Evolutionary conservation across 1,140 invertebrate genomes (phyloP), one percentile per base, ranked within the genome.

Genomic region (Cyclina sinensis): DNA sequence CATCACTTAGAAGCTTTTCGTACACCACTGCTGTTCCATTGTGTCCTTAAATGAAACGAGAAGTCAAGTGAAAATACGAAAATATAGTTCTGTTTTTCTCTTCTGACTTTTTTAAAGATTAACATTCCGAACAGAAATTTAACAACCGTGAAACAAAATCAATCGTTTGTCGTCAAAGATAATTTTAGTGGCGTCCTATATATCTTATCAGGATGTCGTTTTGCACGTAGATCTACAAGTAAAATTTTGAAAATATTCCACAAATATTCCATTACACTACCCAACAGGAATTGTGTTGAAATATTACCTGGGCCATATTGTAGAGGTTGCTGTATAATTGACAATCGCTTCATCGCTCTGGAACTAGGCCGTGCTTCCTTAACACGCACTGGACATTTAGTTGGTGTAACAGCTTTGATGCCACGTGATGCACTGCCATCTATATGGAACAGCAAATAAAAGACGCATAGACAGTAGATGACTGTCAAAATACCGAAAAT

Each of bases 231-330:
- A n/a, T n/a, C n/a, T n/a, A n/a, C n/a, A n/a, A n/a, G n/a, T n/a
- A n/a, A n/a, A n/a, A n/a, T n/a, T n/a, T n/a, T n/a, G n/a, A n/a
- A n/a, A n/a, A n/a, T n/a, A n/a, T n/a, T n/a, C n/a, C 48, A 12
- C 9, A 51, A 9, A 51, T 51, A 12, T 51, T 51, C 48, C 9
- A 51, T 51, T 51, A 9, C 9, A 51, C 24, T 59, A 59, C 18
- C 21, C 21, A 18, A 59, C 5, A n/a, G 3, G 4, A 59, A 59
- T 21, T 3, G 5, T 27, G 5, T 43, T 43, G 43, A 43, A 43
- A 43, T 14, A 12, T 37, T 74, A 74, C 70, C 70, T 74, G 70
- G 70, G 11, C 70, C 70, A 74, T 43, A 48, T 24, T 74, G 70
- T 24, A 12, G 11, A 0, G 70, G 70, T 48, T 48, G 70, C n/a